Conservation (phyloP, 1,140 invertebrate genomes). For the Rhagoletis zephyria region DNA sequence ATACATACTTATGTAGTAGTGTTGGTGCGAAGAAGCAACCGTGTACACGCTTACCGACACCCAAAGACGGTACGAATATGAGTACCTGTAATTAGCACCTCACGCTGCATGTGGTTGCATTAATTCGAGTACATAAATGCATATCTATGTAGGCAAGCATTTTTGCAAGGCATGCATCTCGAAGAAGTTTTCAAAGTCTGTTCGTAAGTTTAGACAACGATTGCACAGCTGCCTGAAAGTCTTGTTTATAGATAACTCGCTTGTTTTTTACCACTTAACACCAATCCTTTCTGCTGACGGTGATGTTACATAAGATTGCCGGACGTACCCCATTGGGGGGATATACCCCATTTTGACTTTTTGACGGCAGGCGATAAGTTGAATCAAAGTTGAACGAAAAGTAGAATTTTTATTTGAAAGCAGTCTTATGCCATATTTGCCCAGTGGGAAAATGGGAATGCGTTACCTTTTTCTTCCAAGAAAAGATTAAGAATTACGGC, state of each 20-base stretch:
- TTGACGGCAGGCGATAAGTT: no score
- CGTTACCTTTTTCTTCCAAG: no score
- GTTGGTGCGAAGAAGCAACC: not conserved
- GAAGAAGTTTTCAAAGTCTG: constrained; percentile 13
- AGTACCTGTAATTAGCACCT: constrained; percentile 30
- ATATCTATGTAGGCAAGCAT: not conserved
- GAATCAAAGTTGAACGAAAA: no score
- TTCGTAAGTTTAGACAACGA: not conserved
- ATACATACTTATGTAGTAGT: no score
- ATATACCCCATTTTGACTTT: no score
- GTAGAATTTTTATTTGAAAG: no score
- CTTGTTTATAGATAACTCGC: not conserved
- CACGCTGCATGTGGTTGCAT: not conserved
- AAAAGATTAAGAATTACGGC: no score
- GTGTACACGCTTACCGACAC: not conserved
- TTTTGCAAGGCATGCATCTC: no score
- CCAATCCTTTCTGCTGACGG: not conserved
- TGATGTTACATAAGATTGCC: no score
- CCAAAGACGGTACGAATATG: not conserved
- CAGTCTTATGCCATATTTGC: no score
- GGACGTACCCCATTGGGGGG: no score
- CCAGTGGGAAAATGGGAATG: no score
- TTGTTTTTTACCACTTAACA: constrained; percentile 5
- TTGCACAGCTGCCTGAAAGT: not conserved
- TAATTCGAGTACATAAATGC: not conserved